These are phyloP conservation scores for Acrossocheilus fasciatus DNA, from an alignment of 2,797 vertebrate genomes.

Conservation along the genomic window DNA sequence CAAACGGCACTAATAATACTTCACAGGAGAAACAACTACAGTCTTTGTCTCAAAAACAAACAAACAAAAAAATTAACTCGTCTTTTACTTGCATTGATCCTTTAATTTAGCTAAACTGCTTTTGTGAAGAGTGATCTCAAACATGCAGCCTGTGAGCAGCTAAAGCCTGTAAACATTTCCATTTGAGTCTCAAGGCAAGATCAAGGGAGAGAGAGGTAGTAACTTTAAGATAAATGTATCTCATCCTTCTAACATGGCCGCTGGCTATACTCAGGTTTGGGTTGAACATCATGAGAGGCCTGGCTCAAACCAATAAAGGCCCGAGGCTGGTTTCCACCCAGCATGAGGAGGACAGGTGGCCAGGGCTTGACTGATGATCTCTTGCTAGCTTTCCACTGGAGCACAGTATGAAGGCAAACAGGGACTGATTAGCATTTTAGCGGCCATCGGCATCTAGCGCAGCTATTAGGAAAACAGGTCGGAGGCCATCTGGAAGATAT, in stretches of 20 bases:
- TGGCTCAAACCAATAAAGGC: slow-evolving; percentile 35
- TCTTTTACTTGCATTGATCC: not conserved
- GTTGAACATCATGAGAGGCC: slow-evolving; percentile 29
- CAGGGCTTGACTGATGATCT: slow-evolving; percentile 72
- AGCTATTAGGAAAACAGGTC: slow-evolving; percentile 50
- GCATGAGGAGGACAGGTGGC: slow-evolving; percentile 59
- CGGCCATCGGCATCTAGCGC: slow-evolving; percentile 65
- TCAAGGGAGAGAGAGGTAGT: slow-evolving; percentile 38
- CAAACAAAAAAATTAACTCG: too few relatives aligned
- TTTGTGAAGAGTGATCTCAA: not conserved
- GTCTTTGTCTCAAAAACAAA: not conserved
- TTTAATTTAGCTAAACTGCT: not conserved
- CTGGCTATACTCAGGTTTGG: slow-evolving; percentile 31
- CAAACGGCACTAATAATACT: not conserved
- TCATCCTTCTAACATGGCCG: slow-evolving; percentile 3
- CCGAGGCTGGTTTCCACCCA: slow-evolving; percentile 51
- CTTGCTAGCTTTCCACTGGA: slow-evolving; percentile 60
- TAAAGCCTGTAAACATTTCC: not conserved
- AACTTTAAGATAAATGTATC: slow-evolving; percentile 42
- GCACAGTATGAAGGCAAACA: slow-evolving; percentile 64
- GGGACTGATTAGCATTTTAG: slow-evolving; percentile 68
- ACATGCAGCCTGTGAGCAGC: not conserved
- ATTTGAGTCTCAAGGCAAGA: not conserved
- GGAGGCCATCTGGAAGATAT: slow-evolving; percentile 39
- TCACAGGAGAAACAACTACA: not conserved